Percentiles rank a stretch among this genome's conserved stretches.
These are phyloP conservation scores for Hemicordylus capensis DNA, from an alignment of 2,113 vertebrate species.

Conservation along the genomic window DNA sequence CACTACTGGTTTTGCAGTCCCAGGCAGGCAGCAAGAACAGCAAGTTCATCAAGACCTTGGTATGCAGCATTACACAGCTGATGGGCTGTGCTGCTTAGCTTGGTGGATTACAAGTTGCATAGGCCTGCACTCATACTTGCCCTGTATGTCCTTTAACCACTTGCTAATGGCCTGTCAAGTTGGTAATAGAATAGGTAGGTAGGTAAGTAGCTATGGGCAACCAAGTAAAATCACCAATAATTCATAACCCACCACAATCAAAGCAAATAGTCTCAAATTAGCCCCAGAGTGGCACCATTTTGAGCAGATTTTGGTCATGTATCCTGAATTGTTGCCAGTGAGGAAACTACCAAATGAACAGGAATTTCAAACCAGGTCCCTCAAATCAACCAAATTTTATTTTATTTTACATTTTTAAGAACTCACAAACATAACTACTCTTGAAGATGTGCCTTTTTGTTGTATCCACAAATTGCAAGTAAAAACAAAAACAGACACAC, in stretches of 20 bases:
- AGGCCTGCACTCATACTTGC: no score
- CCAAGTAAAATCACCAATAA: neutral
- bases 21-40: no score
- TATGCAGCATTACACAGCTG: no score
- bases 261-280: neutral
- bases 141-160: no score
- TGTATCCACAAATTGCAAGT: conserved; percentile 7
- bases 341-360: neutral
- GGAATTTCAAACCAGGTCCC: neutral
- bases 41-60: no score
- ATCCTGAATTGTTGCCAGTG: neutral
- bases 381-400: neutral
- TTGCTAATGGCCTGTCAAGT: no score
- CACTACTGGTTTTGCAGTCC: no score
- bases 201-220: no score
- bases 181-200: no score
- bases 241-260: neutral
- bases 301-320: neutral
- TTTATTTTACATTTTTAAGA: conserved; percentile 23
- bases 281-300: neutral
- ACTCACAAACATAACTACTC: neutral
- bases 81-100: no score
- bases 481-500: no score
- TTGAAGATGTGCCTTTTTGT: neutral
- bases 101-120: no score